Conservation (phyloP, 2,888 invertebrate species). For the Exephanes ischioxanthus region DNA sequence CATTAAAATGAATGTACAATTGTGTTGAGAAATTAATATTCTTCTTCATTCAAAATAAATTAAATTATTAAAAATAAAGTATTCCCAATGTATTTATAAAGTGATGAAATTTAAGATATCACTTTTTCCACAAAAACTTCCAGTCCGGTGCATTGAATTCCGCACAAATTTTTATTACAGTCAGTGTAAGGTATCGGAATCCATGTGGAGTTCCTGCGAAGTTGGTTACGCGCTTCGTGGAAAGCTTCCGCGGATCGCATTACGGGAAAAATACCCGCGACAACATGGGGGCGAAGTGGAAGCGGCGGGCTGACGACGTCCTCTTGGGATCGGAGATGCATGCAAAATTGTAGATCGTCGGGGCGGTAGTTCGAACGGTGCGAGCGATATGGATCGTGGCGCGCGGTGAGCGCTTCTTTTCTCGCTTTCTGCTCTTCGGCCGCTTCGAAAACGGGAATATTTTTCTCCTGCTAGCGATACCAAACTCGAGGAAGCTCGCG, state of each 20-base stretch:
- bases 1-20: too few relatives aligned
- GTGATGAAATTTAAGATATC: too few relatives aligned
- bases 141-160: too few relatives aligned
- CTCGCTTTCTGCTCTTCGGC: constrained; percentile 22
- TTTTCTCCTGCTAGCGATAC: constrained; percentile 37
- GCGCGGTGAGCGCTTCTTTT: constrained; percentile 34
- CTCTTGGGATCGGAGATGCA: constrained; percentile 47
- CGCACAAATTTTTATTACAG: too few relatives aligned
- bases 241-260: constrained; percentile 56
- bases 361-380: constrained; percentile 3
- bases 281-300: neutral
- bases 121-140: too few relatives aligned
- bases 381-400: neutral
- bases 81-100: too few relatives aligned
- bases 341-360: constrained; percentile 58
- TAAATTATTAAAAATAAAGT: too few relatives aligned
- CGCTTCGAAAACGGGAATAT: constrained; percentile 39
- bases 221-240: constrained; percentile 3
- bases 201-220: neutral
- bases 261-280: constrained; percentile 45
- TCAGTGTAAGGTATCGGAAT: neutral
- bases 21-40: too few relatives aligned
- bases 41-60: too few relatives aligned
- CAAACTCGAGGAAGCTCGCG: constrained; percentile 28
- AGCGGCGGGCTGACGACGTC: constrained; percentile 17